A percentile compares a stretch with the other conserved stretches of the same genome.
phyloP scores from a whole-genome alignment of 1,140 invertebrate species.

The Trichomalopsis sarcophagae region DNA sequence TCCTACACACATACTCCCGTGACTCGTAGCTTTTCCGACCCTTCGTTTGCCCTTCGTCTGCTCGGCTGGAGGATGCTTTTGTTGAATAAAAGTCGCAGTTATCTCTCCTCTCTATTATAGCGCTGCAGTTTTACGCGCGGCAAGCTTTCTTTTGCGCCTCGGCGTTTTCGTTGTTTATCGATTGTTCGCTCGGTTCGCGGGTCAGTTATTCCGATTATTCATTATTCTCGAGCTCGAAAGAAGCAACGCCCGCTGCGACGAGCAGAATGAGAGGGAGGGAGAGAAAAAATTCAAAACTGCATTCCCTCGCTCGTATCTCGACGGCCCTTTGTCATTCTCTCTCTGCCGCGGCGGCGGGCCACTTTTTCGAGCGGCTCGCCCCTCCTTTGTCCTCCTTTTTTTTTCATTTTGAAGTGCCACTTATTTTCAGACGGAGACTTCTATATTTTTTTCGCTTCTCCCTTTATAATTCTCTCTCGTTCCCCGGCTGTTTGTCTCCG shows the following conservation, averaged over 20 bases:
- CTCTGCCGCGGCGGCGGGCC: not conserved
- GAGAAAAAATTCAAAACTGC: not conserved
- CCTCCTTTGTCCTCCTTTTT: slow-evolving; percentile 13
- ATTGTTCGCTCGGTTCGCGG: not conserved
- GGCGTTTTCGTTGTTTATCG: not conserved
- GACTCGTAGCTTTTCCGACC: not conserved
- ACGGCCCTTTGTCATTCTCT: not conserved
- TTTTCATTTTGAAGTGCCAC: slow-evolving; percentile 6
- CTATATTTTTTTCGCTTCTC: not conserved
- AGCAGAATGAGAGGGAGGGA: no score
- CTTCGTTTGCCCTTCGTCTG: not conserved
- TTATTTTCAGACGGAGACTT: slow-evolving; percentile 21
- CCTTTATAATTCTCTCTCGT: slow-evolving; percentile 6
- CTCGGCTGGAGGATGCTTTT: not conserved
- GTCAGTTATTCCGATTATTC: not conserved
- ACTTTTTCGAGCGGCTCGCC: not conserved
- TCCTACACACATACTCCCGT: not conserved
- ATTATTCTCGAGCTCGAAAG: not conserved
- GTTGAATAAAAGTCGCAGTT: not conserved
- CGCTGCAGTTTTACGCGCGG: not conserved
- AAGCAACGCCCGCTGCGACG: not conserved
- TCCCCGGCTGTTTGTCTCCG: not conserved
- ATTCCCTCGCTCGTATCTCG: not conserved
- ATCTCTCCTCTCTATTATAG: not conserved
- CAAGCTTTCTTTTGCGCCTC: not conserved